Percentiles rank a stretch among this genome's conserved stretches.
These are phyloP conservation scores for Naso thynnoides DNA, from an alignment of 2,797 vertebrate genomes.

Conservation along the genomic window DNA sequence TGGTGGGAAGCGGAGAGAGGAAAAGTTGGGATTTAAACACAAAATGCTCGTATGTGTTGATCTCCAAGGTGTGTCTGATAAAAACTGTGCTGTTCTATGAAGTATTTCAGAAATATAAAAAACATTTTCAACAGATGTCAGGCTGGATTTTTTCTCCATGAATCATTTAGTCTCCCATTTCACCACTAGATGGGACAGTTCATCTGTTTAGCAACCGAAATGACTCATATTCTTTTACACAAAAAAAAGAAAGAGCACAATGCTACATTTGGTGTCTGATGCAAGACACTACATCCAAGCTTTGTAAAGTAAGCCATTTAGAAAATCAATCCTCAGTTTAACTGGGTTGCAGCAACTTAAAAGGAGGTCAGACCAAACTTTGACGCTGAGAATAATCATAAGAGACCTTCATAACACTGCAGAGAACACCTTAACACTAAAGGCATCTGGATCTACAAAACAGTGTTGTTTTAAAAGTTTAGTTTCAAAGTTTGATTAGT, in stretches of 20 bases:
- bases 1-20: neutral
- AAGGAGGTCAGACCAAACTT: conserved; percentile 20
- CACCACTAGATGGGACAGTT: conserved; percentile 81
- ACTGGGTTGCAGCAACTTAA: conserved; percentile 12
- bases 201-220: conserved; percentile 52
- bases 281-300: conserved; percentile 8
- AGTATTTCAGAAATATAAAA: conserved; percentile 4
- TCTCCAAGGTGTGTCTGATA: neutral
- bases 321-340: conserved; percentile 25
- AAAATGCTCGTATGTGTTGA: neutral
- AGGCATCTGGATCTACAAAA: conserved; percentile 29
- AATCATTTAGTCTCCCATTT: conserved; percentile 59
- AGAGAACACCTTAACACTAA: conserved; percentile 1
- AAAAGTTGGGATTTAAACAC: neutral
- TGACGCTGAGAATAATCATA: conserved; percentile 16
- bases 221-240: conserved; percentile 3
- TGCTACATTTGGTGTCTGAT: conserved; percentile 7
- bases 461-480: conserved; percentile 8
- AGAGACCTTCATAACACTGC: conserved; percentile 9
- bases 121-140: neutral
- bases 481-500: conserved; percentile 29
- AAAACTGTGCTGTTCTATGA: conserved; percentile 1
- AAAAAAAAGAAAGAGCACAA: neutral
- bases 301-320: conserved; percentile 36
- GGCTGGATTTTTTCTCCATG: conserved; percentile 17